Conservation (phyloP, 64 coral and sea anemone species). For the Pocillopora damicornis region DNA sequence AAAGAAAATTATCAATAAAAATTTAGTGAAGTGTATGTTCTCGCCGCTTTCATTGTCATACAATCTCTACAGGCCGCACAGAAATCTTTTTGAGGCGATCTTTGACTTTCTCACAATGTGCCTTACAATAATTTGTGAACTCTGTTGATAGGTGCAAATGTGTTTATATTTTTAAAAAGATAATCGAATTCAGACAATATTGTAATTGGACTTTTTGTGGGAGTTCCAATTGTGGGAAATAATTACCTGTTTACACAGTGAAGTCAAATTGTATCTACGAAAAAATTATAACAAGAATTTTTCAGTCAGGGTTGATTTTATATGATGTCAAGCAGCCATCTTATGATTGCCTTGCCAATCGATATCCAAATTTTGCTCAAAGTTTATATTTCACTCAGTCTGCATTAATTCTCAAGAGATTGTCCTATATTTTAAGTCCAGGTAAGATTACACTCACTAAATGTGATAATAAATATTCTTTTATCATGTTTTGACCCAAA, state of each 20-base stretch:
- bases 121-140: neutral
- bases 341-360: neutral
- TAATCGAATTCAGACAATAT: neutral
- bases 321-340: no score
- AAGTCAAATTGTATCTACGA: no score
- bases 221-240: no score
- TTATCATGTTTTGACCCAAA: neutral
- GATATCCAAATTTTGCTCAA: no score
- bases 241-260: no score
- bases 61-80: neutral
- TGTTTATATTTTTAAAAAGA: neutral
- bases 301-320: no score
- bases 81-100: neutral
- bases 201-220: neutral
- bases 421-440: no score
- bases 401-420: no score
- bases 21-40: neutral
- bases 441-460: no score
- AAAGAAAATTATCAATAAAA: slow-evolving; percentile 4
- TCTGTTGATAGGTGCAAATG: neutral
- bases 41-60: neutral
- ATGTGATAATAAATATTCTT: neutral
- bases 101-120: neutral
- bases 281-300: no score
- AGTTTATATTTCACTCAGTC: no score